These are phyloP conservation scores for Mionectes macconnelli DNA, from an alignment of 2,113 vertebrate species.

Conservation along the genomic window DNA sequence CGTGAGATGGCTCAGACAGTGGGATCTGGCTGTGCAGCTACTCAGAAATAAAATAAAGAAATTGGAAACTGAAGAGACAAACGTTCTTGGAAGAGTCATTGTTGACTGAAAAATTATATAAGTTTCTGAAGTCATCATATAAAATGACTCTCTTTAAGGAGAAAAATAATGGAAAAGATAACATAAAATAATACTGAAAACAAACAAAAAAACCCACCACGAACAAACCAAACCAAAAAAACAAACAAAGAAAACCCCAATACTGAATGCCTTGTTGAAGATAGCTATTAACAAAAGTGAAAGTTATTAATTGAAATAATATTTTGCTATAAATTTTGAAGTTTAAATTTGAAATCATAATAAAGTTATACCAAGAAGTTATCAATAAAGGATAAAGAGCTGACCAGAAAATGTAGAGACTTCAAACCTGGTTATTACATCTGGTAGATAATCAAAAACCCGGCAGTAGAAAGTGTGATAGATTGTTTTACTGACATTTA, in stretches of 20 bases:
- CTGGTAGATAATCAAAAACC: neutral
- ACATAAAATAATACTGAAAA: neutral
- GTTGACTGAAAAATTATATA: neutral
- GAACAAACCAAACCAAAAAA: neutral
- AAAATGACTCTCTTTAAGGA: neutral
- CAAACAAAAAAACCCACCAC: neutral
- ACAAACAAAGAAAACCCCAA: too few relatives aligned
- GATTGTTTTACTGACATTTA: neutral
- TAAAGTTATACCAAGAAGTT: neutral
- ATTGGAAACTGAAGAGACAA: neutral
- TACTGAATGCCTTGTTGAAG: neutral
- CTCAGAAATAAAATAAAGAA: neutral
- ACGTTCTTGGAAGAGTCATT: neutral
- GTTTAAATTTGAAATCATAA: neutral
- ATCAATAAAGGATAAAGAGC: neutral
- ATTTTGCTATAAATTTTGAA: neutral
- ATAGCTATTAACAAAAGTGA: neutral
- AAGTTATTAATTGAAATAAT: neutral
- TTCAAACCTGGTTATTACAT: neutral
- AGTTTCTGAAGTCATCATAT: neutral
- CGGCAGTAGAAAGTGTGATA: neutral
- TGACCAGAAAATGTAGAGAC: neutral
- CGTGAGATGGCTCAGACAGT: neutral
- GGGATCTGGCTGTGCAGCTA: neutral
- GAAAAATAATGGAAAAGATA: neutral